A percentile compares a stretch with the other conserved stretches of the same genome.
phyloP scores from a whole-genome alignment of 1,140 invertebrate genomes.

The Drosophila busckii region DNA sequence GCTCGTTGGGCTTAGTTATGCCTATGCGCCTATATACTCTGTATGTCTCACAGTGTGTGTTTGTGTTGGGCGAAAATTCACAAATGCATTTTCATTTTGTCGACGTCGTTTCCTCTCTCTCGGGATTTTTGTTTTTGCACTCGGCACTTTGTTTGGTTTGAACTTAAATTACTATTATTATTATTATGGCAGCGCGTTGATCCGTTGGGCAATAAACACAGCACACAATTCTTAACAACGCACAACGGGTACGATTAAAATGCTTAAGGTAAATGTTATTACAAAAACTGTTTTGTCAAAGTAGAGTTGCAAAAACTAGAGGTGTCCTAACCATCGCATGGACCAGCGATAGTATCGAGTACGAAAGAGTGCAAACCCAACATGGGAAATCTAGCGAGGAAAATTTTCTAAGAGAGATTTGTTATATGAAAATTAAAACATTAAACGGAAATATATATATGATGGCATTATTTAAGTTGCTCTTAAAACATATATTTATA shows the following conservation, averaged over 20 bases:
- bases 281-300: slow-evolving; percentile 36
- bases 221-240: slow-evolving; percentile 25
- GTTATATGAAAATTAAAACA: no score
- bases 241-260: slow-evolving; percentile 38
- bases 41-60: slow-evolving; percentile 23
- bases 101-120: slow-evolving; percentile 50
- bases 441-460: no score
- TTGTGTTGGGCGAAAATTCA: slow-evolving; percentile 47
- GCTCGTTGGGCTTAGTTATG: slow-evolving; percentile 28
- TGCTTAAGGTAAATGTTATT: slow-evolving; percentile 39
- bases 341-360: no score
- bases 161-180: slow-evolving; percentile 35
- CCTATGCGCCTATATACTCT: no score
- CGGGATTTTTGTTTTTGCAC: slow-evolving; percentile 58
- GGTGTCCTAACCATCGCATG: no score
- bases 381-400: no score
- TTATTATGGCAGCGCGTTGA: slow-evolving; percentile 24
- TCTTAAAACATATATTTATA: no score
- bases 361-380: no score
- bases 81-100: slow-evolving; percentile 69
- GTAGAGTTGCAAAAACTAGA: no score
- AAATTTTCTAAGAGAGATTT: no score
- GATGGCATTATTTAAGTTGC: no score
- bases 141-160: slow-evolving; percentile 48
- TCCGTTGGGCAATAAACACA: slow-evolving; percentile 10